Evolutionary conservation across 1,140 invertebrate genomes (phyloP), one percentile per base, ranked within the genome.

Genomic region (Portunus trituberculatus): DNA sequence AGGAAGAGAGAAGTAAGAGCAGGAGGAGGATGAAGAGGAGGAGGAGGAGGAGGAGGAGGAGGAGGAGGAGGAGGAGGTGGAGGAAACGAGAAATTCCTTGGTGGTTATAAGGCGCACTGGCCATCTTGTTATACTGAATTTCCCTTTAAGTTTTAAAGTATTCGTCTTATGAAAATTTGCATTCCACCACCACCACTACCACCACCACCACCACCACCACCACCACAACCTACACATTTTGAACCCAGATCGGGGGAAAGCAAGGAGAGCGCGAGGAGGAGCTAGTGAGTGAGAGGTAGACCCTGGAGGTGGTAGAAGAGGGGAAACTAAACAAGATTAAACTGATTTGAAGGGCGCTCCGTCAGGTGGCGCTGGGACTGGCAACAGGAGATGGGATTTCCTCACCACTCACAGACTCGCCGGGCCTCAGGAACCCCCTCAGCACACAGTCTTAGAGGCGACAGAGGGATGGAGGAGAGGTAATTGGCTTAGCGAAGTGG

Each of bases 401-500:
- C 20, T 76, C n/a, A n/a, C 67, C 67, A 76, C 67, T 76, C n/a
- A n/a, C 52, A 59, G 52, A 0, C 52, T 59, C 52, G 12, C 52
- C 10, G 67, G n/a, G 67, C 67, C 67, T 1, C 67, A n/a, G 67
- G n/a, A 76, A 76, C 67, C 67, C 20, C 2, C 52, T 25, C 67
- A 76, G 12, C 20, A n/a, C 67, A 76, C 67, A 76, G 67, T 76
- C 67, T 76, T 76, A n/a, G 67, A 2, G 67, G 67, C 67, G 67
- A 76, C 67, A n/a, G 67, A 76, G 67, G 67, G 67, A 76, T 8
- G 67, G 67, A n/a, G 12, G 67, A 8, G 67, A 76, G 67, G 67
- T 76, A 76, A 76, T 76, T 76, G 67, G 25, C 88, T 48, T 90
- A 90, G 39, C 45, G 87, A 39, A 46, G 87, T 25, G 32, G 32